Evolutionary conservation across 2,888 invertebrate genomes (phyloP), one percentile per base, ranked within the genome.

Genomic region (Epistrophe eligans): DNA sequence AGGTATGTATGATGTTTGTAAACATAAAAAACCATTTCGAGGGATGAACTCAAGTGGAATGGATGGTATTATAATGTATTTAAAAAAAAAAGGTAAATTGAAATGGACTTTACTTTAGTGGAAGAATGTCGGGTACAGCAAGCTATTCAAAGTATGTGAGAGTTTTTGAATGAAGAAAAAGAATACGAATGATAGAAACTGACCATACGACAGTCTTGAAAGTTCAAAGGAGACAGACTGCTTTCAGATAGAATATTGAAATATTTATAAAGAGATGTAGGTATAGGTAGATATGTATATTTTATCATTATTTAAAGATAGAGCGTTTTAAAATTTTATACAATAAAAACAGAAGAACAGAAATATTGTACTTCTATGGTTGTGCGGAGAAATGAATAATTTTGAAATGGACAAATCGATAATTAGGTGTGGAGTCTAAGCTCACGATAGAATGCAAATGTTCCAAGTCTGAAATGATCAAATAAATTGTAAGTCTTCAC

Each of bases 11-110:
- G 48, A 66, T 66, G 17, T 66, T 32, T 48, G 32, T 66, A 32
- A 64, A 64, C n/a, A 64, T 48, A 32, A 38, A 58, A 40, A 10
- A 24, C 32, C 6, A 66, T 48, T 17, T 66, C 48, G 66, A 66
- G 11, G n/a, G 48, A 35, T 43, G 66, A 17, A 66, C 32, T 66
- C 45, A 66, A 66, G 45, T 66, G 66, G 11, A 66, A 48, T 66
- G 66, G 48, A 28, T 48, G 48, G 48, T 32, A 43, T 64, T 48
- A 43, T 64, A 45, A 24, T 62, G 43, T 62, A 43, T 24, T 40
- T 43, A 24, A 24, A 19, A 62, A 19, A n/a, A 60, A 19, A 62
- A 19, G 19, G 10, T 24, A 60, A 62, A 62, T 62, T 24, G 40
- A 40, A 62, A 43, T 9, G 40, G 62, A 62, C 8, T 60, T 40